Evolutionary conservation across 2,888 invertebrate species (phyloP), one percentile per base, ranked within the genome.

Genomic region (Dynastes grantii): DNA sequence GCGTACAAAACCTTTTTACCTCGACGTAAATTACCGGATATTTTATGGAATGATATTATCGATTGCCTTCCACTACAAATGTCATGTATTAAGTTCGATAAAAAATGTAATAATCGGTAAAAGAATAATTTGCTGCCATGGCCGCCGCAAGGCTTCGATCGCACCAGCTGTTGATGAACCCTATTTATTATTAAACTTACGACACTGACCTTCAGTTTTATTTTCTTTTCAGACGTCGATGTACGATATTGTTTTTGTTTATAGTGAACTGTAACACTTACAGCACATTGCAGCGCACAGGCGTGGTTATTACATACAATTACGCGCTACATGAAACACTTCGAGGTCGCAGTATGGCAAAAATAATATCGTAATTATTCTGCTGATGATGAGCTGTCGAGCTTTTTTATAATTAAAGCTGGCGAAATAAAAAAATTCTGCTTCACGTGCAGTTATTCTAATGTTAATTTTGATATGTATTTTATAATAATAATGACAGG

Each of bases 111-210:
- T 32, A 45, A 67, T 49, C 67, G 67, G 67, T 45, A 67, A 67
- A 8, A 45, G 67, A 67, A 22, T 49, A 67, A 45, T 67, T 49
- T 49, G 16, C 40, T 49, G 2, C 49, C 67, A 67, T 45, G 67
- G 67, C 32, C 40, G 55, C 71, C 9, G 13, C 22, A 55, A 16
- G 16, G 22, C 37, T 73, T 58, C 71, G 40, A 55, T 61, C 58
- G 40, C 9, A n/a, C 40, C 71, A 73, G 58, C 71, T 73, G 55
- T 58, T 73, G 71, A 73, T 58, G 58, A 58, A 58, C 71, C 71
- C 58, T 40, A 55, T 55, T 40, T 73, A 73, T 73, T 73, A 73
- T 73, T 73, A 73, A 73, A 73, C 58, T n/a, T 73, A 73, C 71
- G 71, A 73, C 71, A 73, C 71, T 73, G 71, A 73, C 71, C 71